Evolutionary conservation across 35 echinoderm and acorn worm genomes (phyloP).

Genomic region (Ophioderma brevispina): DNA sequence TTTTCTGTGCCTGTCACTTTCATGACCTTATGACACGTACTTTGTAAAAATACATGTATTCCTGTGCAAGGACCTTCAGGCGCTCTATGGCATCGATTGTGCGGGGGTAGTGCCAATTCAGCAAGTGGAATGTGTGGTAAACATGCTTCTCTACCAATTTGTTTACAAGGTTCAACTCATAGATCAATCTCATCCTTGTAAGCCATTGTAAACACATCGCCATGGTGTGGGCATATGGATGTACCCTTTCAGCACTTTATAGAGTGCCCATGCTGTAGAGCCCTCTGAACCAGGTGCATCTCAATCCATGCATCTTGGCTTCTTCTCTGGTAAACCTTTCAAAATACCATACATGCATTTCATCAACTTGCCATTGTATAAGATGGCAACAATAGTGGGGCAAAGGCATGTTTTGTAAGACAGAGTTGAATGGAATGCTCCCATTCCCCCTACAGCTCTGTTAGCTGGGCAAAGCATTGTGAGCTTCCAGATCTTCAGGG

Average conservation of each 20-base stretch:
- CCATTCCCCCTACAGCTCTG: slow-evolving; percentile 27
- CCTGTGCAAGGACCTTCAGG: too few species aligned
- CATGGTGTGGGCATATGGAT: not conserved
- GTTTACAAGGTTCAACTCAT: too few species aligned
- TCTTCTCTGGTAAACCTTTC: not conserved
- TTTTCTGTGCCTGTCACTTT: too few species aligned
- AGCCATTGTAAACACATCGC: too few species aligned
- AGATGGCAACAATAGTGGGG: slow-evolving; percentile 39
- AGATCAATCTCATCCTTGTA: too few species aligned
- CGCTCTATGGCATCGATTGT: too few species aligned
- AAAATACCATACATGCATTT: slow-evolving; percentile 48
- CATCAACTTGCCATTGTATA: slow-evolving; percentile 68
- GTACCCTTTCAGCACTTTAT: not conserved
- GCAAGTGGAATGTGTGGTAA: too few species aligned
- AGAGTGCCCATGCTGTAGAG: not conserved
- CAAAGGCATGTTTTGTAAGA: slow-evolving; percentile 35
- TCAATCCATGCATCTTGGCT: not conserved
- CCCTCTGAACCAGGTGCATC: not conserved
- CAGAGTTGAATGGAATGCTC: slow-evolving; percentile 47
- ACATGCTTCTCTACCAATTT: too few species aligned
- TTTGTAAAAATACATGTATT: too few species aligned
- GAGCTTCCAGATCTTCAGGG: slow-evolving; percentile 1
- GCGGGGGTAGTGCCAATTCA: too few species aligned
- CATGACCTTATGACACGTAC: too few species aligned
- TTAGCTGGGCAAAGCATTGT: slow-evolving; percentile 46